Conservation (phyloP, 2,888 invertebrate species). For the Seladonia tumulorum region DNA sequence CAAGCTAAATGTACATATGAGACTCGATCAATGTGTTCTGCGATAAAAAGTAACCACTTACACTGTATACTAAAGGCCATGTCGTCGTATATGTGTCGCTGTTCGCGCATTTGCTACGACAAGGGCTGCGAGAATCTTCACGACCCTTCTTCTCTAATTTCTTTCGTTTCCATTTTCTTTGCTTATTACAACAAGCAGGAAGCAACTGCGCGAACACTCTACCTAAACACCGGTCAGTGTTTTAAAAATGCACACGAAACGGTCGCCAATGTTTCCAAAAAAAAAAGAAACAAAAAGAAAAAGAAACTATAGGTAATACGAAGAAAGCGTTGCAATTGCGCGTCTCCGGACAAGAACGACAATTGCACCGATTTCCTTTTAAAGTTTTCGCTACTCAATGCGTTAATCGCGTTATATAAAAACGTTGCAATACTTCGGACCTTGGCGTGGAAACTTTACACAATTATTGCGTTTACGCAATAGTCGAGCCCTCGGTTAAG, state of each 20-base stretch:
- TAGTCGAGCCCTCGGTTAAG: not conserved
- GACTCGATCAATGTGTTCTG: conserved; percentile 65
- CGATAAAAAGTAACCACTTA: conserved; percentile 71
- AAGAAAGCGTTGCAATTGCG: conserved; percentile 46
- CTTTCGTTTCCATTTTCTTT: conserved; percentile 10
- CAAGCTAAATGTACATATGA: conserved; percentile 74
- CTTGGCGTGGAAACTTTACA: conserved; percentile 55
- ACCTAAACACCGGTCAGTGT: conserved; percentile 35
- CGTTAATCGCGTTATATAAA: conserved; percentile 53
- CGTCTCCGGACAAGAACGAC: conserved; percentile 35
- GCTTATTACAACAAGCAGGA: conserved; percentile 40
- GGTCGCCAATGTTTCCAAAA: conserved; percentile 8
- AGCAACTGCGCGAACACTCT: conserved; percentile 34
- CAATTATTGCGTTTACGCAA: conserved; percentile 36
- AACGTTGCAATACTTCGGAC: conserved; percentile 50
- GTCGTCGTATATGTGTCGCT: conserved; percentile 53
- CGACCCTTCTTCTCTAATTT: not conserved
- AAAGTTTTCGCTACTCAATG: conserved; percentile 44
- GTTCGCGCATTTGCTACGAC: conserved; percentile 19
- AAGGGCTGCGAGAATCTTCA: not conserved
- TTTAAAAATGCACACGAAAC: conserved; percentile 25
- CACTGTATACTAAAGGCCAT: conserved; percentile 71
- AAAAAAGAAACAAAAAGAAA: not conserved
- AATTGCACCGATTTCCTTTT: conserved; percentile 34
- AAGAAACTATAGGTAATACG: conserved; percentile 10